Evolutionary conservation across 2,113 vertebrate species (phyloP), one percentile per base, ranked within the genome.

Genomic region (Speoplatyrhinus poulsoni): DNA sequence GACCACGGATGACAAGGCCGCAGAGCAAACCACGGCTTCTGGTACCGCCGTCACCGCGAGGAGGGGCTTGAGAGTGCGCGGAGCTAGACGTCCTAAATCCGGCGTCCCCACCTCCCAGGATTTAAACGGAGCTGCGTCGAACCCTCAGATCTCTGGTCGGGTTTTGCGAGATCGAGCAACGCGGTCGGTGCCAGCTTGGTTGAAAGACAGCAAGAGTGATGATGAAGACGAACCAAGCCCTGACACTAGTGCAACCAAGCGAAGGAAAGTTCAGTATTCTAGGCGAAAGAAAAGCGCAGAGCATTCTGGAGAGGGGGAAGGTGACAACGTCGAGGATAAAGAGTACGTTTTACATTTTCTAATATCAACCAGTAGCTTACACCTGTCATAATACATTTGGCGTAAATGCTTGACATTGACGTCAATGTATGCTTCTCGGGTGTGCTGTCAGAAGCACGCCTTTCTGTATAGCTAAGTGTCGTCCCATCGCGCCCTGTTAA

Each of bases 151-250:
- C 66, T 90, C 91, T 0, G 91, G 92, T 6, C 83, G 93, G 60
- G 93, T 94, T 17, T 62, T 94, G 12, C 84, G 93, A 17, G 92
- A 93, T 82, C 80, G 93, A 49, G 91, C 93, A 1, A 90, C 85
- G 1, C 76, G 92, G 67, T 69, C 90, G 3, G 85, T 90, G 12
- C 91, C 92, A 9, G 90, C 86, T n/a, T 93, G 92, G 91, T 73
- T 91, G 61, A 90, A 90, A 68, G 90, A 87, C 61, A 86, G 77
- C 36, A 87, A 86, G 61, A 87, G 85, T 47, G 88, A 87, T 12
- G 87, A 89, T 5, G 85, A 77, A 3, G 86, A 86, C 52, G 88
- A 90, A 62, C 65, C 70, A 57, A 85, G 63, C 57, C 69, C 72
- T 12, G 90, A 88, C 59, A 68, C 58, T 53, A 73, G 69, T 0